Percentiles rank a stretch among this genome's conserved stretches.
Evolutionary conservation across 2,113 vertebrate genomes (phyloP).

Genomic region (Recurvirostra avosetta): DNA sequence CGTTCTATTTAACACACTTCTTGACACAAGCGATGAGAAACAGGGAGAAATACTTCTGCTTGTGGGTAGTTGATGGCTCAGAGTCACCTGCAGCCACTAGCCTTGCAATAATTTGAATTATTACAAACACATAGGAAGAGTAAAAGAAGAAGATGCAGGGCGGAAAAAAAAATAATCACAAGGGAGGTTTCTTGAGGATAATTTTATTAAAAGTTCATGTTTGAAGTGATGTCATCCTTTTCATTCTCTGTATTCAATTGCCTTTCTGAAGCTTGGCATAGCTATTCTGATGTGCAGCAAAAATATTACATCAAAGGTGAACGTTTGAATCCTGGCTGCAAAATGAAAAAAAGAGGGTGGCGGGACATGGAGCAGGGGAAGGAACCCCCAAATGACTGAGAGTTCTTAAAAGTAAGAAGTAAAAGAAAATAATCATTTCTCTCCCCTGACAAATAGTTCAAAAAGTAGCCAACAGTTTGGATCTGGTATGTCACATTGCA

Average conservation of each 20-base stretch:
- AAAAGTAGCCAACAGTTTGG: conserved; percentile 79
- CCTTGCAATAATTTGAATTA: conserved; percentile 22
- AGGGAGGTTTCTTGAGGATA: conserved; percentile 56
- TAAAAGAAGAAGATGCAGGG: not conserved
- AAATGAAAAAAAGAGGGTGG: conserved; percentile 16
- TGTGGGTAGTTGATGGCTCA: not conserved
- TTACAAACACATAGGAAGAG: not conserved
- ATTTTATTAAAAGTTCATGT: conserved; percentile 63
- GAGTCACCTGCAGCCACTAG: conserved; percentile 1
- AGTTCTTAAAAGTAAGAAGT: conserved; percentile 78
- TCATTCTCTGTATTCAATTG: conserved; percentile 67
- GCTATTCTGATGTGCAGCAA: conserved; percentile 72
- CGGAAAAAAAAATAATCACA: not conserved
- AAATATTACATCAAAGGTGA: conserved; percentile 75
- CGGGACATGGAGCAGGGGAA: conserved; percentile 25
- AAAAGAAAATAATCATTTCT: conserved; percentile 80
- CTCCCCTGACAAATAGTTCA: conserved; percentile 85
- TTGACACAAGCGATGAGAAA: not conserved
- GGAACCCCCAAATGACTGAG: conserved; percentile 74
- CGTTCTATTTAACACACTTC: not conserved
- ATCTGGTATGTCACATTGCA: conserved; percentile 78
- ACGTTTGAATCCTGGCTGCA: conserved; percentile 56
- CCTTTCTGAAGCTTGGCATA: conserved; percentile 73
- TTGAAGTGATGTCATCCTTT: conserved; percentile 75
- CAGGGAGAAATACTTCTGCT: not conserved